phyloP scores from a whole-genome alignment of 2,797 vertebrate species.

The Sitta carolinensis region DNA sequence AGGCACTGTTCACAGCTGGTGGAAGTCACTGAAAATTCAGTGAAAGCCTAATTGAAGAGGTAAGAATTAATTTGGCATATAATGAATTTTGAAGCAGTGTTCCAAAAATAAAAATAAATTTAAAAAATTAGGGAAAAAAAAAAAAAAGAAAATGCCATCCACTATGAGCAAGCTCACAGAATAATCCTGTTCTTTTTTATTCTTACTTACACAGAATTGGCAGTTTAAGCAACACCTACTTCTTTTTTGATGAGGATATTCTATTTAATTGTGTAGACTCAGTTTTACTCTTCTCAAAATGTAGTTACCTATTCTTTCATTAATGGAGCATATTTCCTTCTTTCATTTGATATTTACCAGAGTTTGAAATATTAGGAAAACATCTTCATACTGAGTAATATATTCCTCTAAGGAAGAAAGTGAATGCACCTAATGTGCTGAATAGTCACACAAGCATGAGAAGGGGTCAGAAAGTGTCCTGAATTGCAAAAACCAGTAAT shows the following conservation, averaged over 20 bases:
- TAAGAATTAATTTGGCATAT: neutral
- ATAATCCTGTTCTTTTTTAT: neutral
- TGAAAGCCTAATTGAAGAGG: neutral
- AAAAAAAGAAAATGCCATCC: neutral
- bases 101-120: neutral
- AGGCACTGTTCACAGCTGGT: neutral
- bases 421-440: neutral
- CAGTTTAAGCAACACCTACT: neutral
- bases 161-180: neutral
- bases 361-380: neutral
- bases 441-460: neutral
- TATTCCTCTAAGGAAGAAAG: neutral
- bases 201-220: neutral
- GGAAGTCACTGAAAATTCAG: neutral
- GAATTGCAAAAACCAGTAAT: neutral
- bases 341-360: neutral
- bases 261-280: neutral
- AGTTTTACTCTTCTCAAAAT: neutral
- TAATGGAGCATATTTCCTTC: neutral
- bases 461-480: neutral
- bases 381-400: neutral
- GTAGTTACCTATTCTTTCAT: neutral
- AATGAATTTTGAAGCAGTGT: neutral
- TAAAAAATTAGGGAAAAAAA: too few species aligned
- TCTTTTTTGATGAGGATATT: neutral